Base-by-base conservation (phyloP, 1,140 invertebrate species). In the Achatina immaculata region DNA sequence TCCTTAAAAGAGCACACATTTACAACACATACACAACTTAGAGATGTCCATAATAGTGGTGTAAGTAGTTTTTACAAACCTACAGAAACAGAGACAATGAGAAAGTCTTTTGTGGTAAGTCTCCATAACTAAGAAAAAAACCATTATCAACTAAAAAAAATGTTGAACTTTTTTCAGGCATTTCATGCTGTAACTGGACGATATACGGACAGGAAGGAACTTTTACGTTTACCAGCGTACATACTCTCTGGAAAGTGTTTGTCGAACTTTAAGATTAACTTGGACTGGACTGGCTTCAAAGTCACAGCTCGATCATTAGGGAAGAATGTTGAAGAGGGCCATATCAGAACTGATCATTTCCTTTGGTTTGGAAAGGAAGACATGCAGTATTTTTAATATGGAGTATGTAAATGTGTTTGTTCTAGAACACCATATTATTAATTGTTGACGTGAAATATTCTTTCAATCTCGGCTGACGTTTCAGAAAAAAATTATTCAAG, bases 211-310 rank as follows among this genome's bases (percentile, higher is more conserved):
- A 74, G 80, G 43, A 69, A 85, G n/a, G 43, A 79, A 24, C 75
- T 80, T 11, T 74, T 86, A 28, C 73, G 80, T 24, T 66, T 86
- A 36, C 83, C 82, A 0, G 81, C 83, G 0, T 86, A 85, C 65
- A 68, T 83, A 0, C 21, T 81, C 9, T 86, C 85, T 28, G 65
- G 80, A 24, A 72, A 72, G 38, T 86, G 85, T 77, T 62, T 86
- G 7, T 58, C 68, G 21, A 71, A 81, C 58, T 40, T 84, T 38
- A 45, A 78, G 21, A 82, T 86, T 34, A 78, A 82, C 36, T 55
- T 86, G 4, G 85, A 86, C 78, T 82, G 83, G 83, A 72, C 55
- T 7, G 85, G 85, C 34, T 86, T 85, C 78, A 79, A 74, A 31
- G 83, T 83, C 48, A 85, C 78, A 19, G 82, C 76, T 4, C 55